A percentile compares a stretch with the other conserved stretches of the same genome.
Evolutionary conservation across 2,113 vertebrate genomes (phyloP).

Genomic region (Carassius auratus): DNA sequence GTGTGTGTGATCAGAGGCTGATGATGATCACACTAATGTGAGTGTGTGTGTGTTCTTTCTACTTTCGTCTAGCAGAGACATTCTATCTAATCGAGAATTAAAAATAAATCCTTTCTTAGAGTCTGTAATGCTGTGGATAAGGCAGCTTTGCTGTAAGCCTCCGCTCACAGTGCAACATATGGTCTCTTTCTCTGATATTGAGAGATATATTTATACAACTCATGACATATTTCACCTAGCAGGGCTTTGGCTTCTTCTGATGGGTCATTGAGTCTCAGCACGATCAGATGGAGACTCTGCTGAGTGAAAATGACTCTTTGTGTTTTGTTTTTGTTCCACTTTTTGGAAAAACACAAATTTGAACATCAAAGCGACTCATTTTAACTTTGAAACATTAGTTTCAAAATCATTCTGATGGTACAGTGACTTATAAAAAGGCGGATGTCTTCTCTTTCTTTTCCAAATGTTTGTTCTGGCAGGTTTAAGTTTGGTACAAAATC

Average conservation of each 20-base stretch:
- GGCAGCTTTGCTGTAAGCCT: conserved; percentile 79
- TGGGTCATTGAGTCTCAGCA: neutral
- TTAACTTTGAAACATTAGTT: no score
- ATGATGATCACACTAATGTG: neutral
- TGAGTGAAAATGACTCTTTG: no score
- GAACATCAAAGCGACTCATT: no score
- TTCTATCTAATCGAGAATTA: conserved; percentile 84
- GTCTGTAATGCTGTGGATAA: conserved; percentile 79
- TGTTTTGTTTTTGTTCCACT: no score
- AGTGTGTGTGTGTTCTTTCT: conserved; percentile 56
- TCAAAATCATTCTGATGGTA: no score
- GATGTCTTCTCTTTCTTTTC: no score
- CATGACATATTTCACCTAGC: conserved; percentile 55
- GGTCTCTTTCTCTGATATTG: conserved; percentile 68
- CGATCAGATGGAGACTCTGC: no score
- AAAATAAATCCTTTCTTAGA: conserved; percentile 82
- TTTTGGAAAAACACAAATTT: no score
- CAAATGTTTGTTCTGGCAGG: no score
- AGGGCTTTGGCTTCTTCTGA: conserved; percentile 51
- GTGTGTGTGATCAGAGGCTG: neutral
- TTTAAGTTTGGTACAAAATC: no score
- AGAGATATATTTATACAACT: conserved; percentile 62
- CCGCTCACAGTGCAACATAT: conserved; percentile 74
- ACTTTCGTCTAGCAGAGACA: conserved; percentile 70
- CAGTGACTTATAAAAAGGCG: no score